A percentile compares a stretch with the other conserved stretches of the same genome.
Evolutionary conservation across 1,140 invertebrate genomes (phyloP).

Genomic region (Pomphorhynchus laevis): DNA sequence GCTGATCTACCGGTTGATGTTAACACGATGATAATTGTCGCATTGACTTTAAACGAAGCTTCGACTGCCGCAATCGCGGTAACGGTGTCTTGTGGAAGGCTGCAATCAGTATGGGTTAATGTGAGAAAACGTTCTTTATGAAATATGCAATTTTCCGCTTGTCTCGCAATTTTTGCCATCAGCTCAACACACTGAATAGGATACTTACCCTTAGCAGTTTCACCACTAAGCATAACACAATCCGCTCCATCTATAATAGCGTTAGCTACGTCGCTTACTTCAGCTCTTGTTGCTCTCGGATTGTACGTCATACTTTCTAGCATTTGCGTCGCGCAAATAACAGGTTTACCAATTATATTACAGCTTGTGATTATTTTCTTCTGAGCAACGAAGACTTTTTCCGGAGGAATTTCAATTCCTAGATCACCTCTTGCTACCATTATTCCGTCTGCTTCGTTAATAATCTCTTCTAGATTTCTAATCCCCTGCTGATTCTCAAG

Average conservation of each 20-base stretch:
- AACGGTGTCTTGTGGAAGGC: constrained; percentile 52
- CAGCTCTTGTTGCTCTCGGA: constrained; percentile 62
- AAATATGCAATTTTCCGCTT: too few species aligned
- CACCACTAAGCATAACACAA: constrained; percentile 27
- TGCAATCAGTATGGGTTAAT: too few species aligned
- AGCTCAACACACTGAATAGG: constrained; percentile 38
- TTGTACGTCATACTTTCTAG: constrained; percentile 90
- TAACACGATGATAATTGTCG: constrained; percentile 57
- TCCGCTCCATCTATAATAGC: constrained; percentile 74
- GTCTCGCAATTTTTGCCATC: too few species aligned
- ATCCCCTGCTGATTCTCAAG: constrained; percentile 89
- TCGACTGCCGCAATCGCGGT: constrained; percentile 78
- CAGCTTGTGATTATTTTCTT: constrained; percentile 62
- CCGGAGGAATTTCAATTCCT: constrained; percentile 81
- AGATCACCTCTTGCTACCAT: constrained; percentile 85
- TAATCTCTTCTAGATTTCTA: constrained; percentile 62
- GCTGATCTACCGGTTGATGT: constrained; percentile 70
- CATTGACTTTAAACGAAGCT: constrained; percentile 53
- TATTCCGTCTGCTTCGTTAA: constrained; percentile 57
- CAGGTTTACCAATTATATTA: constrained; percentile 44
- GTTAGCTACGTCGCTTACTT: constrained; percentile 82
- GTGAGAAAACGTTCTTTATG: too few species aligned
- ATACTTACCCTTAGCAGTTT: constrained; percentile 83
- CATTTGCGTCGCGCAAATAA: constrained; percentile 92
- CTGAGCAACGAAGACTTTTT: constrained; percentile 90